Base-by-base conservation (phyloP, 2,888 invertebrate species). In the Drosophila histrio region DNA sequence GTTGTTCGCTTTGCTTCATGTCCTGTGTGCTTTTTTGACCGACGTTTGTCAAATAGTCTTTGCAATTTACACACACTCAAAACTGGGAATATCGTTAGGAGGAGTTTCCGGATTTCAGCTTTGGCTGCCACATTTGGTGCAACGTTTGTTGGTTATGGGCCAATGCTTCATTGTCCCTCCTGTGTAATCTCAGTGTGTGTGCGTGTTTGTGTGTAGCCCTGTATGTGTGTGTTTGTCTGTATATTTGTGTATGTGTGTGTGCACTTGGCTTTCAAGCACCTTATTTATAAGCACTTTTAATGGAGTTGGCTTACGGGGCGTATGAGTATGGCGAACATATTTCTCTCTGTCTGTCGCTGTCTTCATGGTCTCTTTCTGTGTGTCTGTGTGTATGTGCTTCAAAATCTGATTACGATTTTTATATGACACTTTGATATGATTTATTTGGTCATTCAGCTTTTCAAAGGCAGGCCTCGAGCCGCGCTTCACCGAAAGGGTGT, bases 341-440 rank as follows among this genome's bases (percentile, higher is more conserved):
- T 76, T 79, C 63, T 57, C 69, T 65, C 63, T 46, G 56, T 61
- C 56, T 52, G 38, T 34, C 28, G 34, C 54, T 46, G 34, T 54
- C 34, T 53, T 54, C 13, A 36, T 43, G 19, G 21, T 43, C 28
- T 38, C 13, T 50, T 36, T 53, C 13, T 56, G 21, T 43, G 21
- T 8, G 30, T 43, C 49, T 64, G 26, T 52, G 52, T 78, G 73
- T 81, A 67, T 87, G 87, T 71, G 87, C 86, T 89, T 90, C 86
- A 89, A 89, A 90, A 91, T 90, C 91, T 91, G 91, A 91, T 91
- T 91, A 91, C 91, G 91, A 90, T 88, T 91, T 91, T 91, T 91
- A 91, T 91, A 90, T 87, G 91, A 90, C 91, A 91, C 90, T 90
- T 90, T 88, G 87, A 80, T 89, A 89, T 91, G 91, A 91, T 91